These are phyloP conservation scores for Nymphalis urticae DNA, from an alignment of 2,888 invertebrate genomes.

Conservation along the genomic window DNA sequence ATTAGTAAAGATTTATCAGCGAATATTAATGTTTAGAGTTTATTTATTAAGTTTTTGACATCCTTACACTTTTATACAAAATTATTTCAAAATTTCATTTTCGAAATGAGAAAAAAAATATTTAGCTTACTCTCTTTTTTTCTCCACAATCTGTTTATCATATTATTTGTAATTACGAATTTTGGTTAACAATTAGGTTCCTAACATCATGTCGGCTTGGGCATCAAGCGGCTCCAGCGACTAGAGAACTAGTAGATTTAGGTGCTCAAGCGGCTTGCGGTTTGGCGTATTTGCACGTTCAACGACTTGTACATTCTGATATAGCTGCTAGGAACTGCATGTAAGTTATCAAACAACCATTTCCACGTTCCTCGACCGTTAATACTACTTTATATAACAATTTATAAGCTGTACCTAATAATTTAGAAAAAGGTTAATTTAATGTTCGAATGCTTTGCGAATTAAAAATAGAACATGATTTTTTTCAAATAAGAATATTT, in stretches of 20 bases:
- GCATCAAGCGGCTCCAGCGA: constrained; percentile 78
- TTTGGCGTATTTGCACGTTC: constrained; percentile 92
- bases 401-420: neutral
- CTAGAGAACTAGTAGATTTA: constrained; percentile 91
- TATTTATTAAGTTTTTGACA: too few species aligned
- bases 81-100: too few species aligned
- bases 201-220: constrained; percentile 77
- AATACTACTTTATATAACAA: neutral
- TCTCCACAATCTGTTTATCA: neutral
- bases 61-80: too few species aligned
- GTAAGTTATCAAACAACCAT: constrained; percentile 81
- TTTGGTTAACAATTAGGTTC: constrained; percentile 52
- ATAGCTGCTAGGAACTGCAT: constrained; percentile 95
- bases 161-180: neutral
- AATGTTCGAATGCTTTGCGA: too few species aligned
- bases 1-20: too few species aligned
- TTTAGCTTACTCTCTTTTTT: neutral
- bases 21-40: too few species aligned
- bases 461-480: too few species aligned
- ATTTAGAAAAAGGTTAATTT: too few species aligned
- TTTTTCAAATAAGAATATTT: too few species aligned
- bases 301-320: constrained; percentile 93
- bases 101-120: too few species aligned
- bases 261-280: constrained; percentile 93
- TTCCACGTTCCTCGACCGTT: neutral